Conservation (phyloP, 2,113 vertebrate species). For the Ochotona curzoniae region DNA sequence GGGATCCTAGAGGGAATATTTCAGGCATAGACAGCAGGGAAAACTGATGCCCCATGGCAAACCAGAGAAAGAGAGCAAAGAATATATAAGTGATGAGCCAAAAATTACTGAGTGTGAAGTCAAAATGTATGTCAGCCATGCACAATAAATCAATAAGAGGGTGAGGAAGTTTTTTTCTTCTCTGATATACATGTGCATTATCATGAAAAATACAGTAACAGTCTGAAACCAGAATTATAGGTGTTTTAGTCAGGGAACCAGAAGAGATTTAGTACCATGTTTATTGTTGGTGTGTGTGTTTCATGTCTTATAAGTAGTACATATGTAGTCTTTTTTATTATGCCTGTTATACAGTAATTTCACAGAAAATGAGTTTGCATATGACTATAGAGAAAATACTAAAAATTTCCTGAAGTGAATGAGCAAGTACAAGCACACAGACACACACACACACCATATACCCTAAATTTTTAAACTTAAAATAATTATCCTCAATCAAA, state of each 20-base stretch:
- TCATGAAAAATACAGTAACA: neutral
- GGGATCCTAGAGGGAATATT: neutral
- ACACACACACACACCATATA: neutral
- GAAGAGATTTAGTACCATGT: neutral
- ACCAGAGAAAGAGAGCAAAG: neutral
- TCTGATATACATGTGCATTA: neutral
- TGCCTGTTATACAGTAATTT: neutral
- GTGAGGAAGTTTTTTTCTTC: neutral
- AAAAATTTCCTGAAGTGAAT: neutral
- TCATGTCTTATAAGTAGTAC: neutral
- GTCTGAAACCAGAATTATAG: slow-evolving; percentile 16
- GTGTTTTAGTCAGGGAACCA: neutral
- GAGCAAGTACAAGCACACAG: neutral
- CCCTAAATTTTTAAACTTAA: neutral
- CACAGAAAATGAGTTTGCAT: neutral
- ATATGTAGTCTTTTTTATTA: slow-evolving; percentile 1
- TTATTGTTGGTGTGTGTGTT: neutral
- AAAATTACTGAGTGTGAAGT: neutral
- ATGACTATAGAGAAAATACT: neutral
- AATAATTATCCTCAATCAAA: slow-evolving; percentile 4
- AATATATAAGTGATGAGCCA: neutral
- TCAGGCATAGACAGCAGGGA: neutral
- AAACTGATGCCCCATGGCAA: neutral
- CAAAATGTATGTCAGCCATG: neutral
- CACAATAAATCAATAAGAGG: neutral